Base-by-base conservation (phyloP, 2,113 vertebrate species). In the Balaenoptera acutorostrata region DNA sequence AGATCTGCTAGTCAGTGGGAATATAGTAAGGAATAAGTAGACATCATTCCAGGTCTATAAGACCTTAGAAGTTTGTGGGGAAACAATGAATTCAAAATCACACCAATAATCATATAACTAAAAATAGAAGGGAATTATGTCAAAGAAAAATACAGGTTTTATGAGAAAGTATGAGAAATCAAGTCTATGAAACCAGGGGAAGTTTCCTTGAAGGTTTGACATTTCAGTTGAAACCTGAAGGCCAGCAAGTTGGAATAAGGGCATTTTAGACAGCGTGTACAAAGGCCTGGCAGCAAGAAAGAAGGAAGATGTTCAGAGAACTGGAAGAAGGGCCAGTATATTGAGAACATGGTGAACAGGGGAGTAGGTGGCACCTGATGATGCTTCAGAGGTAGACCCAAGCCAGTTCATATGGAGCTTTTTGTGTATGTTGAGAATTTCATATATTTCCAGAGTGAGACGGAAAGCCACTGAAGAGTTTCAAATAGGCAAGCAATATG, bases 71-170 rank as follows among this genome's bases (percentile, higher is more conserved):
- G 4, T 68, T 84, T 84, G 25, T 39, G n/a, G 6, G 6, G 11
- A 96, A 90, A 80, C 14, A 83, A 44, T n/a, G 36, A 90, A 21
- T 72, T 86, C 44, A 69, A 13, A 92, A 74, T 81, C 72, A 88
- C 4, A 80, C 17, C 5, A 31, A 55, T 39, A 81, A 61, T 4
- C 27, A 39, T 68, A 55, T 55, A 64, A 94, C 31, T 78, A 92
- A 92, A 92, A 75, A 20, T 36, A 80, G 27, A 39, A 33, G n/a
- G 12, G 8, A 14, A n/a, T 41, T 88, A 17, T 57, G 25, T 92
- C 31, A 81, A 86, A 96, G 57, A 27, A 49, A 85, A 81, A 27
- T 36, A 72, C 41, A 49, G 11, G 7, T 78, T 78, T 92, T 52
- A 84, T 15, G 18, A 83, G 44, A 33, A 72, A 85, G 27, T 20